Evolutionary conservation across 30 jellyfish, hydroid and myxozoan species (phyloP).

Genomic region (Aurelia coerulea): DNA sequence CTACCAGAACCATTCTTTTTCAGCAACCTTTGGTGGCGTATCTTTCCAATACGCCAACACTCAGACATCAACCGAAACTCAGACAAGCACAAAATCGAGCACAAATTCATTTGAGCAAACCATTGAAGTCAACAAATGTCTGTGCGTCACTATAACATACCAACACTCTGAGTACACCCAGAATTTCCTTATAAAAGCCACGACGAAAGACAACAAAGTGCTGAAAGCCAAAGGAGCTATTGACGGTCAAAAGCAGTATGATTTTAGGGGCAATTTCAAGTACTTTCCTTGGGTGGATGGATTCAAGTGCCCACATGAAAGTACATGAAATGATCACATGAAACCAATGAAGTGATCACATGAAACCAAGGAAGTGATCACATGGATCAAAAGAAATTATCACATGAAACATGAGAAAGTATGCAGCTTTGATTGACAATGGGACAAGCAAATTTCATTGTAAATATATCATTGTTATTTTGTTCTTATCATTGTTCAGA

Average conservation of each 20-base stretch:
- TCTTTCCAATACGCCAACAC: constrained; percentile 26
- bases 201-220: constrained; percentile 18
- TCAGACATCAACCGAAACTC: constrained; percentile 8
- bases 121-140: constrained; percentile 15
- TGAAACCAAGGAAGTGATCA: too few relatives aligned
- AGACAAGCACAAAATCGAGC: background rate
- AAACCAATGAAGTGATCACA: too few relatives aligned
- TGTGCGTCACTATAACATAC: constrained; percentile 22
- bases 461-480: too few relatives aligned
- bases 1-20: background rate
- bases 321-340: too few relatives aligned
- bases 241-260: constrained; percentile 10
- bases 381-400: too few relatives aligned
- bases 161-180: constrained; percentile 8
- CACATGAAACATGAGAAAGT: too few relatives aligned
- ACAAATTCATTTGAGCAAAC: background rate
- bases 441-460: too few relatives aligned
- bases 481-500: too few relatives aligned
- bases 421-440: too few relatives aligned
- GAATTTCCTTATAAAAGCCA: constrained; percentile 18
- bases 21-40: constrained; percentile 16
- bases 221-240: constrained; percentile 10
- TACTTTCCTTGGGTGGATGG: background rate
- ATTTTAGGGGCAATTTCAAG: constrained; percentile 2
- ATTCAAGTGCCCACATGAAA: constrained; percentile 37